Evolutionary conservation across 2,888 invertebrate genomes (phyloP), one percentile per base, ranked within the genome.

Genomic region (Unio delphinus): DNA sequence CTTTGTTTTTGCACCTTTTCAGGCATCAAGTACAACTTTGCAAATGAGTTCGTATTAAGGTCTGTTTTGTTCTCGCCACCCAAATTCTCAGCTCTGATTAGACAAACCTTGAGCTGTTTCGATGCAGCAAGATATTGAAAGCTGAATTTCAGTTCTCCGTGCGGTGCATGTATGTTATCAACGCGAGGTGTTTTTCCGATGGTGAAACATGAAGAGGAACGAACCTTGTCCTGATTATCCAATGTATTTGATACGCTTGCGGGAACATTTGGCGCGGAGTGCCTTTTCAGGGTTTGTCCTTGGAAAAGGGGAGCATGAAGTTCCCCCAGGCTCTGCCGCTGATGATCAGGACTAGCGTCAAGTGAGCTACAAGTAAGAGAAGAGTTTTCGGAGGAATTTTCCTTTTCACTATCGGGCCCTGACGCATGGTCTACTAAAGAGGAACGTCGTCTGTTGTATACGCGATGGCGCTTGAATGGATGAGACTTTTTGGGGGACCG

Each of bases 41-140:
- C 88, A 73, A 86, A 89, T 26, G 89, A 83, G 69, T 89, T 90
- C 55, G 90, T 82, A 66, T 88, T 87, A 70, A 86, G 75, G 28
- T 88, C 88, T 26, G 83, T 84, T 78, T 88, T 84, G 65, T 85
- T 69, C 67, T 88, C 85, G 65, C 89, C 86, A 61, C 88, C 89
- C 34, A 91, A 76, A 66, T 85, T 86, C 67, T 88, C 88, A 0
- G 86, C 88, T 64, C 82, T 82, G n/a, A 88, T 82, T 4, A 89
- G 64, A 26, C 79, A 75, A n/a, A 90, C 88, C 64, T 90, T 87
- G 4, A 91, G 83, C n/a, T 90, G 84, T 72, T 88, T 88, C 23
- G 89, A 82, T 18, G 89, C 87, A 8, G 90, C 89, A 56, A 90
- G 85, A 71, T 89, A 90, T 69, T 90, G 90, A 63, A 91, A 83